Evolutionary conservation across 2,113 vertebrate species (phyloP), one percentile per base, ranked within the genome.

Genomic region (Ivindomyrus marchei): DNA sequence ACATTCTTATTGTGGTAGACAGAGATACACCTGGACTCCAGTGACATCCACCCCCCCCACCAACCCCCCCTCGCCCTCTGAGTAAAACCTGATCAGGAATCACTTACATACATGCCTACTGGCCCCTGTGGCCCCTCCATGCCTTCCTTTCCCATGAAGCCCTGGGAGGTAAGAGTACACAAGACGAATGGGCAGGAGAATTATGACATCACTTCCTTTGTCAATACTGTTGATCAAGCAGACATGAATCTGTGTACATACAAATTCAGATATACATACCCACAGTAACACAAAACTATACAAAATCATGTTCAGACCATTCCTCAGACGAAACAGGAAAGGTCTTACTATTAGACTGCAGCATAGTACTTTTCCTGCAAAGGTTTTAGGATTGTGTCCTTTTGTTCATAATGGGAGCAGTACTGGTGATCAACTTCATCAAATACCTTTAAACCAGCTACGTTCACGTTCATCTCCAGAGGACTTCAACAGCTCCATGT

Each of bases 81-180:
- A 53, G 47, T 85, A 62, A 46, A n/a, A 85, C 80, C 42, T 62
- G 91, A 90, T 93, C 85, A 92, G 90, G 90, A 90, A 66, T 93
- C 95, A 97, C 97, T 98, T 95, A 98, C 97, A 92, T 97, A 95
- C 95, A 95, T 95, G 94, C 97, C 97, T 88, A 98, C 97, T 88
- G 94, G 93, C 91, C 97, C 97, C 92, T 98, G 97, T 0, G 94
- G 95, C 91, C 97, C 97, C 74, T 96, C 96, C 1, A 42, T 21
- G 86, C 97, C 97, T 0, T 94, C 92, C 89, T 97, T 97, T 85
- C 97, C 97, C 85, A 94, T 94, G 88, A 97, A 95, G 45, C 97
- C 97, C 97, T 98, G 92, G 46, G 91, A 88, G 74, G 93, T n/a
- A 90, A 39, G 92, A 47, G 87, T 50, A 90, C 13, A 13, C 10